Evolutionary conservation across 2,888 invertebrate genomes (phyloP).

Genomic region (Enchytraeus crypticus): DNA sequence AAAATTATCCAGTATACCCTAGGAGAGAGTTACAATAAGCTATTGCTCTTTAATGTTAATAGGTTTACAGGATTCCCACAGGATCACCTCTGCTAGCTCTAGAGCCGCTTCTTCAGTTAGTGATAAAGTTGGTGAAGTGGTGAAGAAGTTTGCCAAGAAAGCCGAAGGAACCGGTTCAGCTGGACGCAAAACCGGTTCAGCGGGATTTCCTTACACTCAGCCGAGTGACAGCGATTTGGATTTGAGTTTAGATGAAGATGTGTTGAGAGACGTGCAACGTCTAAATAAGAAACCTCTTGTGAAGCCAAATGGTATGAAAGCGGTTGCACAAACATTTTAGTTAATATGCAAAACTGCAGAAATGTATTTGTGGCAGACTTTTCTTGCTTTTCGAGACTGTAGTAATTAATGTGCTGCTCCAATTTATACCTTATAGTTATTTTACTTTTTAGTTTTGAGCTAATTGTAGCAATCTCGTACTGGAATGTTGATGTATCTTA

Average conservation of each 20-base stretch:
- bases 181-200: neutral
- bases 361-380: too few species aligned
- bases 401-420: neutral
- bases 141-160: neutral
- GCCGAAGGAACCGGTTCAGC: neutral
- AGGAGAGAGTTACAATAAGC: too few species aligned
- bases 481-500: too few species aligned
- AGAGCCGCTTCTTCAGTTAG: too few species aligned
- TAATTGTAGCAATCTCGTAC: neutral
- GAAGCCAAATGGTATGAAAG: neutral
- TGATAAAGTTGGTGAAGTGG: neutral
- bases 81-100: too few species aligned
- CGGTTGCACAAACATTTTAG: neutral
- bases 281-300: conserved; percentile 8
- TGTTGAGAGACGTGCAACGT: conserved; percentile 16
- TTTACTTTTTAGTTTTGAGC: neutral
- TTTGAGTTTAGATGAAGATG: conserved; percentile 23
- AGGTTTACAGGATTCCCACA: too few species aligned
- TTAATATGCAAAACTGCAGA: neutral
- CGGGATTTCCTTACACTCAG: neutral
- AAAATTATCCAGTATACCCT: too few species aligned
- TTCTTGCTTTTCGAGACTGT: too few species aligned
- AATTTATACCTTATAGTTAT: neutral
- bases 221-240: conserved; percentile 24
- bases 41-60: too few species aligned